Conservation (phyloP, 2,113 vertebrate genomes). For the Athene noctua region DNA sequence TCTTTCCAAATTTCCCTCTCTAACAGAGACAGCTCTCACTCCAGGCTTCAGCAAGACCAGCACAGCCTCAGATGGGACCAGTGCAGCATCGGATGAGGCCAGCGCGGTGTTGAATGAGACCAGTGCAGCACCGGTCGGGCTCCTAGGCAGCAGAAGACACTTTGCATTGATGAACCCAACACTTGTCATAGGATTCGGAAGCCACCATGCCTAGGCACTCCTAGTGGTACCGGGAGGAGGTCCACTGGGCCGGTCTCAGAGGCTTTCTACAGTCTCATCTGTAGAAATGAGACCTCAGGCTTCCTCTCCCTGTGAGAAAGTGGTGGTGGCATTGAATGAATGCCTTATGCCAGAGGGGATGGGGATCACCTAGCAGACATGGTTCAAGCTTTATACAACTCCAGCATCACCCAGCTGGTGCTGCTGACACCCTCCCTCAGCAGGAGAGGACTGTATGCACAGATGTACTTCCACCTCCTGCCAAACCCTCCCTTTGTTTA, state of each 20-base stretch:
- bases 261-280: not conserved
- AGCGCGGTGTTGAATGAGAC: not conserved
- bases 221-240: not conserved
- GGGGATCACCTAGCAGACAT: not conserved
- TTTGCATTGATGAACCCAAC: not conserved
- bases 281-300: not conserved
- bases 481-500: constrained; percentile 49
- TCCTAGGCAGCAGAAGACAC: not conserved
- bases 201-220: not conserved
- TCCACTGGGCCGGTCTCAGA: not conserved
- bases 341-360: not conserved
- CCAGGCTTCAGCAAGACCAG: not conserved
- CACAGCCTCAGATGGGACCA: not conserved
- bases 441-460: not conserved
- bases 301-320: not conserved
- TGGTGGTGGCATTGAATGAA: not conserved
- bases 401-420: constrained; percentile 25
- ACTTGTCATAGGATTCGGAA: not conserved
- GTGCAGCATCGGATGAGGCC: not conserved
- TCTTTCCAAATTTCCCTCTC: not conserved
- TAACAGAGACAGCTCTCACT: not conserved
- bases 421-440: not conserved
- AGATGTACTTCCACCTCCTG: constrained; percentile 41
- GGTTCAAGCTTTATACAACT: not conserved
- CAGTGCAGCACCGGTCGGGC: not conserved